These are phyloP conservation scores for Melanophora roralis DNA, from an alignment of 2,888 invertebrate genomes.

Conservation along the genomic window DNA sequence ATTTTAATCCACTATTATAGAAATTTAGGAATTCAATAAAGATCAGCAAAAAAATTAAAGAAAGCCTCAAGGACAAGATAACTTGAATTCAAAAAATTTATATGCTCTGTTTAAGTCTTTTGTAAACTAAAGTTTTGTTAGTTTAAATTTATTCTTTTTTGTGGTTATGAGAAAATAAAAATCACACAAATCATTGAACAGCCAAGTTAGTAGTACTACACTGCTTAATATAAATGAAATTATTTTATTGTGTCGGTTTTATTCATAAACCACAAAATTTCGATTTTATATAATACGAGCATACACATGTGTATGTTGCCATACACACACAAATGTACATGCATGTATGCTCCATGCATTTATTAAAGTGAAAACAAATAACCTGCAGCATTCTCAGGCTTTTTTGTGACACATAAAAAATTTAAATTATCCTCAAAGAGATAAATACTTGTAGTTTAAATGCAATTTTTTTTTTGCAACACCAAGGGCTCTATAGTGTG, in stretches of 20 bases:
- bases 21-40: too few relatives aligned
- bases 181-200: neutral
- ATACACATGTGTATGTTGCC: neutral
- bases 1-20: too few relatives aligned
- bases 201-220: neutral
- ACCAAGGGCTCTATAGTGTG: neutral
- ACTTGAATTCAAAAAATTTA: too few relatives aligned
- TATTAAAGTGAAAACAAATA: neutral
- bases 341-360: neutral
- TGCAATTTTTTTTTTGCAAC: conserved; percentile 10
- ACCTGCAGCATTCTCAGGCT: neutral
- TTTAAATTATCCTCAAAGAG: neutral
- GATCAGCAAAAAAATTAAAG: too few relatives aligned
- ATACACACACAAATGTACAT: too few relatives aligned
- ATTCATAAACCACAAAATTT: neutral
- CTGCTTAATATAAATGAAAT: neutral
- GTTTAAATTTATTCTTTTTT: too few relatives aligned
- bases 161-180: too few relatives aligned
- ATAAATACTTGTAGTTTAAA: conserved; percentile 24
- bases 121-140: too few relatives aligned
- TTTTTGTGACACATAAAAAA: neutral
- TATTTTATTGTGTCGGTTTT: neutral
- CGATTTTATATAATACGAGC: neutral
- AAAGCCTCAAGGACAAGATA: too few relatives aligned
- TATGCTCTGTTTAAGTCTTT: too few relatives aligned